phyloP scores from a whole-genome alignment of 2,113 vertebrate genomes.

The Pungitius pungitius region DNA sequence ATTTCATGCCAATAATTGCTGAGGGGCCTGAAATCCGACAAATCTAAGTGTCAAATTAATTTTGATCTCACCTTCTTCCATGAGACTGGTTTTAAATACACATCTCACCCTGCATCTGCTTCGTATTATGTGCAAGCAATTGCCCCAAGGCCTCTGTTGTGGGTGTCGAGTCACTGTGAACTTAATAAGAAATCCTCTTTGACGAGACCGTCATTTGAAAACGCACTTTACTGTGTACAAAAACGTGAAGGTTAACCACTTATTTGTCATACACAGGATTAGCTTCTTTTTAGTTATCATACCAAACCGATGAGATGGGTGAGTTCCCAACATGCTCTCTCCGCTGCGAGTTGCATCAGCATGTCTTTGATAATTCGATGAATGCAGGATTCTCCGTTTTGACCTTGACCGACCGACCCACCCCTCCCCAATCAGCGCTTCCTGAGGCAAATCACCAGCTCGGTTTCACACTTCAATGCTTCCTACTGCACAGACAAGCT shows the following conservation, averaged over 20 bases:
- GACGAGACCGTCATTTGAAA: constrained; percentile 20
- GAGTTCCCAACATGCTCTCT: constrained; percentile 18
- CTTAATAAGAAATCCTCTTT: constrained; percentile 21
- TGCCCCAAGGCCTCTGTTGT: constrained; percentile 7
- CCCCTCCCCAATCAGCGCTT: constrained; percentile 57
- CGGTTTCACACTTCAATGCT: constrained; percentile 64
- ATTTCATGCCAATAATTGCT: constrained; percentile 63
- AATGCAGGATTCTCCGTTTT: constrained; percentile 52
- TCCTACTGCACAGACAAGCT: constrained; percentile 45
- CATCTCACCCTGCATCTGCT: constrained; percentile 1
- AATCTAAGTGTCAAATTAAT: constrained; percentile 60
- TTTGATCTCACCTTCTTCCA: constrained; percentile 48
- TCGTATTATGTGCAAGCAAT: constrained; percentile 12
- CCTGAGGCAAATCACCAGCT: constrained; percentile 66
- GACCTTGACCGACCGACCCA: constrained; percentile 65
- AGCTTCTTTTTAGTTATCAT: constrained; percentile 37
- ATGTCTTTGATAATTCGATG: constrained; percentile 48
- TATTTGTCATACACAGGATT: neutral
- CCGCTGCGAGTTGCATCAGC: constrained; percentile 31
- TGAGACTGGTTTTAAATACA: constrained; percentile 43
- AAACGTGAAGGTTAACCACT: constrained; percentile 44
- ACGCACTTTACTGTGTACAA: constrained; percentile 2
- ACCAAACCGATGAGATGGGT: constrained; percentile 31
- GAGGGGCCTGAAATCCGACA: constrained; percentile 37
- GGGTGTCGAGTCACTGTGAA: constrained; percentile 11